A percentile compares a stretch with the other conserved stretches of the same genome.
Evolutionary conservation across 2,888 invertebrate genomes (phyloP).

Genomic region (Zaprionus lineosus): DNA sequence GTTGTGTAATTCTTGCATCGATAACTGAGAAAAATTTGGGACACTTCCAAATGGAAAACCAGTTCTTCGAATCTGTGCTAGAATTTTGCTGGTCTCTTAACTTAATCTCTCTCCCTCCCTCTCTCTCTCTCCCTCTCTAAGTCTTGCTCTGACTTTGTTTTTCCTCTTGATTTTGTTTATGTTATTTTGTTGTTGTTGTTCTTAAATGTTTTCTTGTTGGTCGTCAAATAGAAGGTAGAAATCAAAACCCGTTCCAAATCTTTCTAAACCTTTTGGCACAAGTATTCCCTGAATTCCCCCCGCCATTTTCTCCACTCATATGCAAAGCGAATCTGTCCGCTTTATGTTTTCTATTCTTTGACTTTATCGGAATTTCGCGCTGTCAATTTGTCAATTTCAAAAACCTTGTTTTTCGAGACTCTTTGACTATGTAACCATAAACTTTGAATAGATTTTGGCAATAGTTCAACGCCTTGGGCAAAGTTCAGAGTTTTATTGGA

Average conservation of each 20-base stretch:
- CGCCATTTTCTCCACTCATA: slow-evolving; percentile 15
- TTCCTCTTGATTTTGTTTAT: slow-evolving; percentile 10
- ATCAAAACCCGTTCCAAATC: slow-evolving; percentile 31
- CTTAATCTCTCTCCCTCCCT: slow-evolving; percentile 6
- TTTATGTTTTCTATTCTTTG: slow-evolving; percentile 10
- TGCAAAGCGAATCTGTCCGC: slow-evolving; percentile 10
- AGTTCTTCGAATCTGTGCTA: slow-evolving; percentile 44
- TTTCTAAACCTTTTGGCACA: not conserved
- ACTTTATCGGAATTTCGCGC: slow-evolving; percentile 1
- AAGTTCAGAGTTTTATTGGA: slow-evolving; percentile 8
- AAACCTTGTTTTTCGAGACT: slow-evolving; percentile 19
- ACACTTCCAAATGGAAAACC: slow-evolving; percentile 49
- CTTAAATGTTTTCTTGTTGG: slow-evolving; percentile 13
- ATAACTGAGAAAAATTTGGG: slow-evolving; percentile 46
- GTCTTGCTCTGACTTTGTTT: too few species aligned
- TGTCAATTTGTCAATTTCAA: slow-evolving; percentile 26
- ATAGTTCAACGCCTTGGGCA: slow-evolving; percentile 7
- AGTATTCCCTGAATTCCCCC: slow-evolving; percentile 10
- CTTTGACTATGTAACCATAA: too few species aligned
- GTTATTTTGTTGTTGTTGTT: not conserved
- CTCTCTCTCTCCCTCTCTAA: too few species aligned
- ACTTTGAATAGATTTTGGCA: too few species aligned
- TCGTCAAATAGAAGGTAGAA: too few species aligned
- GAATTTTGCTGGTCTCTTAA: slow-evolving; percentile 30
- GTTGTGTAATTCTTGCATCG: slow-evolving; percentile 42